phyloP scores from a whole-genome alignment of 2,797 vertebrate genomes.

The Urosaurus nigricauda region DNA sequence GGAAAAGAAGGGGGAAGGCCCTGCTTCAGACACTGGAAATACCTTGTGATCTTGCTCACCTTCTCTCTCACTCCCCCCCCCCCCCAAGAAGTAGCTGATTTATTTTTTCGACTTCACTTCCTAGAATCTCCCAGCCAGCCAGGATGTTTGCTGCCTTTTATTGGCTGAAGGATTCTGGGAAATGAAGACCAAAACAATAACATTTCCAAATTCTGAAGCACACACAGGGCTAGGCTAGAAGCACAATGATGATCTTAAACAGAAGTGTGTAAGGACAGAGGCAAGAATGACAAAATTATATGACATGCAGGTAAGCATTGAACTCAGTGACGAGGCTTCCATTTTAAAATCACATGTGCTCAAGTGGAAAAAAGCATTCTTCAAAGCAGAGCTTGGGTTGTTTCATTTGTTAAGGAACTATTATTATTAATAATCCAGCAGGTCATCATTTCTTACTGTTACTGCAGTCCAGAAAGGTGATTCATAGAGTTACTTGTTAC shows the following conservation, averaged over 20 bases:
- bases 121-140: no score
- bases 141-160: no score
- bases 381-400: not conserved
- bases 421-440: no score
- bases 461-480: no score
- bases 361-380: not conserved
- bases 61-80: no score
- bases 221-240: not conserved
- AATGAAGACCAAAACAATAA: no score
- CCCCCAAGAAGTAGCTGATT: no score
- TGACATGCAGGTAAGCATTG: not conserved
- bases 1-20: not conserved
- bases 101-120: no score
- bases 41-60: not conserved
- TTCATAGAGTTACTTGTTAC: no score
- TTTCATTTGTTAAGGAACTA: no score
- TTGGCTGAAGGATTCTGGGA: no score
- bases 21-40: constrained; percentile 3
- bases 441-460: no score
- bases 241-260: not conserved
- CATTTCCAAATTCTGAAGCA: not conserved
- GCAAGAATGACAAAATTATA: not conserved
- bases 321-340: not conserved
- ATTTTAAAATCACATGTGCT: constrained; percentile 2
- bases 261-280: not conserved